Conservation (phyloP, 2,797 vertebrate species). For the Paguma larvata region DNA sequence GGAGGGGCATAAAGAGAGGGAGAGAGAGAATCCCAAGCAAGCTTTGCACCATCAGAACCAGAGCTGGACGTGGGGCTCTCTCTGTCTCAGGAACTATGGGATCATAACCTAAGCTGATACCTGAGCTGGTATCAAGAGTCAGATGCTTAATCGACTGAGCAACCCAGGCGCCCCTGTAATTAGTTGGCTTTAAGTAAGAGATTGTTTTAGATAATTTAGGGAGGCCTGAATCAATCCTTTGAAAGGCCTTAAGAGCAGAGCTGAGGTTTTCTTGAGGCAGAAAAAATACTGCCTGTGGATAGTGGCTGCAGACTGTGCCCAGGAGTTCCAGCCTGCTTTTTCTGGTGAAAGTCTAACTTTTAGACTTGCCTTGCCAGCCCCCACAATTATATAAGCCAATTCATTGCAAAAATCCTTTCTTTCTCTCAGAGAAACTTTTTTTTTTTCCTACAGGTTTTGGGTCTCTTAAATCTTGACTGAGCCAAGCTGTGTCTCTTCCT, state of each 20-base stretch:
- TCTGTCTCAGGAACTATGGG: too few relatives aligned
- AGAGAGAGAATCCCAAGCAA: too few relatives aligned
- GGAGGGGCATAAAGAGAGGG: too few relatives aligned
- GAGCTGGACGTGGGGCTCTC: too few relatives aligned
- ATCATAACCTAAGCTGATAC: too few relatives aligned
- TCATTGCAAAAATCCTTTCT: accelerated
- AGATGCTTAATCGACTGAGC: too few relatives aligned
- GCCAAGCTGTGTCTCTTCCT: not conserved
- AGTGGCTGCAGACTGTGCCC: not conserved
- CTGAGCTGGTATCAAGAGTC: too few relatives aligned
- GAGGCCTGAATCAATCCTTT: not conserved
- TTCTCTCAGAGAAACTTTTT: not conserved
- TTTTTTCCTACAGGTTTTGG: not conserved
- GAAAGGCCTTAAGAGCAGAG: not conserved
- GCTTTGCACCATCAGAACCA: too few relatives aligned
- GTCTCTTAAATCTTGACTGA: not conserved
- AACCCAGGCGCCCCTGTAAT: not conserved
- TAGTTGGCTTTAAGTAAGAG: not conserved
- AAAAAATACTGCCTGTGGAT: not conserved
- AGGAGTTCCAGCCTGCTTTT: not conserved
- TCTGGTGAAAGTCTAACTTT: not conserved
- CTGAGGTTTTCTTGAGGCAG: not conserved
- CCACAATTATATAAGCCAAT: not conserved
- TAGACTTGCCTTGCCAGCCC: not conserved
- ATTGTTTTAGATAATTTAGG: not conserved